Evolutionary conservation across 2,888 invertebrate species (phyloP).

Genomic region (Gonocerus acuteangulatus): DNA sequence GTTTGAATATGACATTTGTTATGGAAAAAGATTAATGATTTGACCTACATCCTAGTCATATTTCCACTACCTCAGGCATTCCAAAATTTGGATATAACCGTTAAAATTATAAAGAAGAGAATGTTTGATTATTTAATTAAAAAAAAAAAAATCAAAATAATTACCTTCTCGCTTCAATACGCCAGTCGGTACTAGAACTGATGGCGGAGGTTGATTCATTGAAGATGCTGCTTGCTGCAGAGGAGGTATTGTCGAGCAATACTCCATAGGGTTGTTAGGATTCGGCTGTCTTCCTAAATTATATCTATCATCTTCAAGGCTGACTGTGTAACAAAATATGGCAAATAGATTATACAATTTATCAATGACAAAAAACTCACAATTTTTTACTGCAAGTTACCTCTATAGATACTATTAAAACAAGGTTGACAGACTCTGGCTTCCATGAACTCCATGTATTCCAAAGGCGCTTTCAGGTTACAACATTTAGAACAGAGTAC

Average conservation of each 20-base stretch:
- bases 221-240: conserved; percentile 59
- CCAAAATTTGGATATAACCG: no score
- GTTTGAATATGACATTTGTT: no score
- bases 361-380: background rate
- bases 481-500: conserved; percentile 74
- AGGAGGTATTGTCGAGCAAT: conserved; percentile 75
- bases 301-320: conserved; percentile 27
- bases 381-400: conserved; percentile 39
- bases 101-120: no score
- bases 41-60: no score
- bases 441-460: conserved; percentile 66
- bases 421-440: conserved; percentile 71
- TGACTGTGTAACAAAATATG: background rate
- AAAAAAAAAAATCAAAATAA: no score
- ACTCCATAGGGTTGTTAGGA: conserved; percentile 80
- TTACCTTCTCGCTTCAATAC: conserved; percentile 65
- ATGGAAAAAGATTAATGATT: no score
- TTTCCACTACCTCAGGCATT: no score
- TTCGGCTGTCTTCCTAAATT: conserved; percentile 47
- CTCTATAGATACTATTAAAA: conserved; percentile 51
- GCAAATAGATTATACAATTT: no score
- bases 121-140: no score
- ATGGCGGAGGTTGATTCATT: conserved; percentile 48
- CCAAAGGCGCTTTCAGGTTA: conserved; percentile 59
- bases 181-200: conserved; percentile 79